Conservation (phyloP, 2,888 invertebrate genomes). For the Eurois occulta region DNA sequence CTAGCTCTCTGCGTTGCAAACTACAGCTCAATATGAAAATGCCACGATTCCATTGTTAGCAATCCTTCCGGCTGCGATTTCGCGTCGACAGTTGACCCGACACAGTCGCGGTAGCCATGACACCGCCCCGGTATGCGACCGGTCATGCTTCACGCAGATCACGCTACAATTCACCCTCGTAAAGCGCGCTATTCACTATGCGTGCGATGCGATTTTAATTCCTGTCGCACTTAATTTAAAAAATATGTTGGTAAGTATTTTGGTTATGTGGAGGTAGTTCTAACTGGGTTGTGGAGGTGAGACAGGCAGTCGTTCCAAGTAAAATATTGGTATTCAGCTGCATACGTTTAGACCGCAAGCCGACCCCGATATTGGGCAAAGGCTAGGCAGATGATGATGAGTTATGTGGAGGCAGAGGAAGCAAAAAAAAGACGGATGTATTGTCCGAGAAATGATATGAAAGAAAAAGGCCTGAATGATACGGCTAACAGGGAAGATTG, state of each 20-base stretch:
- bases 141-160: constrained; percentile 65
- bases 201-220: constrained; percentile 45
- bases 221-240: neutral
- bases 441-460: neutral
- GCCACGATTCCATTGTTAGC: constrained; percentile 11
- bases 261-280: neutral
- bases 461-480: neutral
- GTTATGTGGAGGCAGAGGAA: too few species aligned
- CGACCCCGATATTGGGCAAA: too few species aligned
- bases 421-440: neutral
- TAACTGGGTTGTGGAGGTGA: too few species aligned
- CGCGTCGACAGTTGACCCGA: constrained; percentile 37
- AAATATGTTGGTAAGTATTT: too few species aligned
- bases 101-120: constrained; percentile 68
- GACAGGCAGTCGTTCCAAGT: too few species aligned
- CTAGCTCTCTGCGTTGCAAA: neutral
- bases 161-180: constrained; percentile 66
- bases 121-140: constrained; percentile 63
- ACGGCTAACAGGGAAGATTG: neutral
- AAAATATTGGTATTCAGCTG: too few species aligned
- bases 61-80: neutral
- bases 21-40: constrained; percentile 16
- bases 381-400: too few species aligned
- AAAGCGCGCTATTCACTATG: constrained; percentile 59
- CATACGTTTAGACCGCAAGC: too few species aligned